phyloP scores from a whole-genome alignment of 2,113 vertebrate genomes.

The Condylura cristata region DNA sequence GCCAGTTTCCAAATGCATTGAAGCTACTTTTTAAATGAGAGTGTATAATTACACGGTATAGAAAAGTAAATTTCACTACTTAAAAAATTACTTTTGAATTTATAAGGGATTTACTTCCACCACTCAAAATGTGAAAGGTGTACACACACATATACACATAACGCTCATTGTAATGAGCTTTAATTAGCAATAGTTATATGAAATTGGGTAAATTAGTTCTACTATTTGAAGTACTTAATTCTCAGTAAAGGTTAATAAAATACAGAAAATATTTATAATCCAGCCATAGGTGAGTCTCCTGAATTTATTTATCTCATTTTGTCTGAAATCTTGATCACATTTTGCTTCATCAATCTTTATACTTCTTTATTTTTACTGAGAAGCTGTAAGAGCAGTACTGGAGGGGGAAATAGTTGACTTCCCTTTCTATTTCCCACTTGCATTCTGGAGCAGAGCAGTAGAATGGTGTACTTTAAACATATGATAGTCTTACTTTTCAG shows the following conservation, averaged over 20 bases:
- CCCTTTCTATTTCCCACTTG: not conserved
- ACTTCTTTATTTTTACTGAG: not conserved
- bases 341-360: not conserved
- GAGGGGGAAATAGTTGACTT: not conserved
- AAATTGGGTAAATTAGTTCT: conserved; percentile 12
- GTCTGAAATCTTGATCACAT: not conserved
- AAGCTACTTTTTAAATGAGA: not conserved
- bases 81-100: conserved; percentile 35
- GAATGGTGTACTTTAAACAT: not conserved
- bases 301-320: not conserved
- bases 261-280: conserved; percentile 28
- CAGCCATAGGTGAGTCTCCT: not conserved
- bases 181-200: not conserved
- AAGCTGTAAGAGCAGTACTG: not conserved
- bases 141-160: no score
- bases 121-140: not conserved
- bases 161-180: not conserved
- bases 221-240: conserved; percentile 49
- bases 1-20: not conserved
- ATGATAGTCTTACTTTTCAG: not conserved
- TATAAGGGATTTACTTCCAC: not conserved
- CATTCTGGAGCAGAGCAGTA: not conserved
- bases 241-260: not conserved
- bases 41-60: not conserved
- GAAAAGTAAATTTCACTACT: not conserved